Conservation (phyloP, 2,888 invertebrate species). For the Piscicola geometra region DNA sequence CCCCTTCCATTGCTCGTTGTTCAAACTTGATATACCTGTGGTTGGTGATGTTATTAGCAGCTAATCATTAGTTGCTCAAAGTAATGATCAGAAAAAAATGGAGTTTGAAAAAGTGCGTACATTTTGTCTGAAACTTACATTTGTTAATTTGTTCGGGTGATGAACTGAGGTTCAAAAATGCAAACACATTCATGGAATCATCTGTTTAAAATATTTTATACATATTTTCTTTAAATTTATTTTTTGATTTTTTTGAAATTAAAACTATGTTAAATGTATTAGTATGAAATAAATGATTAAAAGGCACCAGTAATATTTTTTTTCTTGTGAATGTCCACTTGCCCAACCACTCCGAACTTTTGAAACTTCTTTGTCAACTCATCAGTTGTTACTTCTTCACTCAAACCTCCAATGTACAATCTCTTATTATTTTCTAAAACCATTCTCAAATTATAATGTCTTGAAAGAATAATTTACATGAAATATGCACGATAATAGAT, state of each 20-base stretch:
- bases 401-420: conserved; percentile 23
- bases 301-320: conserved; percentile 26
- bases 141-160: conserved; percentile 23
- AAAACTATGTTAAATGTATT: not conserved
- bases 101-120: too few species aligned
- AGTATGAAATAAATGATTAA: too few species aligned
- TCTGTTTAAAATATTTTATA: conserved; percentile 12
- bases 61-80: not conserved
- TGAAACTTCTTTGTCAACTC: conserved; percentile 27
- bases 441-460: not conserved
- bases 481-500: too few species aligned
- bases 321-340: conserved; percentile 30
- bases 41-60: not conserved
- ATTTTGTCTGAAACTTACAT: too few species aligned
- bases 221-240: not conserved
- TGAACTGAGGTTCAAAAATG: conserved; percentile 22
- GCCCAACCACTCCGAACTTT: conserved; percentile 15
- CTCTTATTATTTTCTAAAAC: conserved; percentile 12
- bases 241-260: not conserved
- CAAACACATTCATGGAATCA: conserved; percentile 31
- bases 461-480: too few species aligned
- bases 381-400: conserved; percentile 22
- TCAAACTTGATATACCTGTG: conserved; percentile 6
- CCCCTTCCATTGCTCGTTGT: conserved; percentile 22
- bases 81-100: too few species aligned